These are phyloP conservation scores for Ylistrum balloti DNA, from an alignment of 1,140 invertebrate genomes.

Conservation along the genomic window DNA sequence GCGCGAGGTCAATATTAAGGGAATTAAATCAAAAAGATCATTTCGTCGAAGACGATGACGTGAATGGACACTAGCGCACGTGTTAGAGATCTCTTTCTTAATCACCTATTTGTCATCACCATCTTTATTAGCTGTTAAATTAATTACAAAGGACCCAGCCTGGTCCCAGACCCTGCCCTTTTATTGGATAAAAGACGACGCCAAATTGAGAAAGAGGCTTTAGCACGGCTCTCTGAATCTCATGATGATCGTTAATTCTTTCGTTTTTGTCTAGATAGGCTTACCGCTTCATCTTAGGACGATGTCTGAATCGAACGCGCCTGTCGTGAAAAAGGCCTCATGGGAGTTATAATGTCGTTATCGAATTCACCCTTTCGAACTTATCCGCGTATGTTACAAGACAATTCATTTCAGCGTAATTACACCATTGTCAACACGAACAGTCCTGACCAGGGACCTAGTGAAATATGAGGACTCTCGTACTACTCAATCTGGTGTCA, in stretches of 20 bases:
- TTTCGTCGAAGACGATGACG: background rate
- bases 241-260: slow-evolving; percentile 26
- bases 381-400: slow-evolving; percentile 33
- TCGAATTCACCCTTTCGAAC: slow-evolving; percentile 30
- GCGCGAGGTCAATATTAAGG: slow-evolving; percentile 1
- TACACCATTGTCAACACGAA: slow-evolving; percentile 25
- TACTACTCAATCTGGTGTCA: background rate
- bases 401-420: slow-evolving; percentile 27
- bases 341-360: slow-evolving; percentile 22
- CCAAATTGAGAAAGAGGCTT: slow-evolving; percentile 38
- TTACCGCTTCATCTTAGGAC: slow-evolving; percentile 27
- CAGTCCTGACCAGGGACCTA: background rate
- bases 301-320: slow-evolving; percentile 11
- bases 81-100: slow-evolving; percentile 13
- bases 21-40: slow-evolving; percentile 40
- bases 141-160: slow-evolving; percentile 33
- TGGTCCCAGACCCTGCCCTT: slow-evolving; percentile 15
- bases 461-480: background rate
- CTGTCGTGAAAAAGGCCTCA: slow-evolving; percentile 36
- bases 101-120: slow-evolving; percentile 29
- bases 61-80: slow-evolving; percentile 31
- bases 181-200: slow-evolving; percentile 31
- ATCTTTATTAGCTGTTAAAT: slow-evolving; percentile 29
- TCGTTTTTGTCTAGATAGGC: slow-evolving; percentile 38
- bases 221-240: slow-evolving; percentile 7